A percentile compares a stretch with the other conserved stretches of the same genome.
Conservation (phyloP, 1,140 invertebrate genomes). For the Seison nebaliae region DNA sequence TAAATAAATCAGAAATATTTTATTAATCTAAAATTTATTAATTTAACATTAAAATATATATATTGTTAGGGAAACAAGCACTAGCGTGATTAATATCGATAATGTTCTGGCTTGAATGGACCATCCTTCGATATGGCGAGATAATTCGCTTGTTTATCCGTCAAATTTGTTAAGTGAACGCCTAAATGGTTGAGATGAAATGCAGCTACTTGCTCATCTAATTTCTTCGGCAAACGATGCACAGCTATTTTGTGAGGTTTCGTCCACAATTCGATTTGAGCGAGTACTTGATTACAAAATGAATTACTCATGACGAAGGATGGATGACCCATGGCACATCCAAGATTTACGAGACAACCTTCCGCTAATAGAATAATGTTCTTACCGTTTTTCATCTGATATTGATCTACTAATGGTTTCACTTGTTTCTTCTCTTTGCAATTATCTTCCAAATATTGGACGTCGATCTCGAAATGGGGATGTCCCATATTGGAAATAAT, state of each 20-base stretch:
- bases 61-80: too few species aligned
- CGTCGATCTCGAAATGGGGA: slow-evolving; percentile 90
- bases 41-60: too few species aligned
- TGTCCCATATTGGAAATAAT: slow-evolving; percentile 98
- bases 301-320: slow-evolving; percentile 99
- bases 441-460: slow-evolving; percentile 75
- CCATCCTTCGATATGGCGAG: slow-evolving; percentile 57
- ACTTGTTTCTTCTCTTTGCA: slow-evolving; percentile 61
- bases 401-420: slow-evolving; percentile 79
- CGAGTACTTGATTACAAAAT: slow-evolving; percentile 72
- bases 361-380: slow-evolving; percentile 79
- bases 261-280: slow-evolving; percentile 80
- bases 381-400: slow-evolving; percentile 55
- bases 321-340: slow-evolving; percentile 88
- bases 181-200: slow-evolving; percentile 80
- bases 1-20: too few species aligned
- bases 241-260: slow-evolving; percentile 38
- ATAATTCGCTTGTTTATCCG: slow-evolving; percentile 58
- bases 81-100: slow-evolving; percentile 49
- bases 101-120: slow-evolving; percentile 86
- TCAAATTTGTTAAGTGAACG: slow-evolving; percentile 73
- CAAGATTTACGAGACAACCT: slow-evolving; percentile 82
- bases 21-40: too few species aligned
- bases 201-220: slow-evolving; percentile 90
- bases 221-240: slow-evolving; percentile 25